A percentile compares a stretch with the other conserved stretches of the same genome.
Evolutionary conservation across 2,113 vertebrate genomes (phyloP).

Genomic region (Alligator sinensis): DNA sequence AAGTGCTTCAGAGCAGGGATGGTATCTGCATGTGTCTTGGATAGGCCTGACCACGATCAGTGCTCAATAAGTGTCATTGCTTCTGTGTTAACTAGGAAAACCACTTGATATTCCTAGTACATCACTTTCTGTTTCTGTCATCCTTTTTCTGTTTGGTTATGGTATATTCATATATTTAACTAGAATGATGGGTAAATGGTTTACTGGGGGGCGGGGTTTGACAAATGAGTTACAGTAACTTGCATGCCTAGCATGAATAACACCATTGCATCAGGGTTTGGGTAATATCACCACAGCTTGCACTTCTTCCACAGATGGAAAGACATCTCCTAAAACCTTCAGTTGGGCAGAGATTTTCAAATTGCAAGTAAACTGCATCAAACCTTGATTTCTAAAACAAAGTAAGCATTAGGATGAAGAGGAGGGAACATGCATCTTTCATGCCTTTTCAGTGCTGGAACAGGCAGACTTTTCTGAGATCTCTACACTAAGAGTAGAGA

Average conservation of each 20-base stretch:
- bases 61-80: neutral
- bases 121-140: neutral
- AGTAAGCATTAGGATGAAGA: slow-evolving; percentile 6
- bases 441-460: slow-evolving; percentile 17
- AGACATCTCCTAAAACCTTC: neutral
- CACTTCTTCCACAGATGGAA: neutral
- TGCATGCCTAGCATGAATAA: neutral
- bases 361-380: slow-evolving; percentile 37
- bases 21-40: too few species aligned
- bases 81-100: neutral
- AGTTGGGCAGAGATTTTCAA: slow-evolving; percentile 21
- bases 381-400: neutral
- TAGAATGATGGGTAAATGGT: neutral
- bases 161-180: neutral
- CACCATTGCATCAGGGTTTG: neutral
- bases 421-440: slow-evolving; percentile 60
- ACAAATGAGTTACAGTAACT: neutral
- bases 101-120: neutral
- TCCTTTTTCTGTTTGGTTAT: too few species aligned
- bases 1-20: neutral
- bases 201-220: neutral
- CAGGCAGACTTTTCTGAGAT: neutral
- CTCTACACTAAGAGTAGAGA: neutral
- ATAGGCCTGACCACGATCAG: neutral
- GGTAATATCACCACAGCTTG: neutral